A percentile compares a stretch with the other conserved stretches of the same genome.
These are phyloP conservation scores for Elanoides forficatus DNA, from an alignment of 2,113 vertebrate species.

Conservation along the genomic window DNA sequence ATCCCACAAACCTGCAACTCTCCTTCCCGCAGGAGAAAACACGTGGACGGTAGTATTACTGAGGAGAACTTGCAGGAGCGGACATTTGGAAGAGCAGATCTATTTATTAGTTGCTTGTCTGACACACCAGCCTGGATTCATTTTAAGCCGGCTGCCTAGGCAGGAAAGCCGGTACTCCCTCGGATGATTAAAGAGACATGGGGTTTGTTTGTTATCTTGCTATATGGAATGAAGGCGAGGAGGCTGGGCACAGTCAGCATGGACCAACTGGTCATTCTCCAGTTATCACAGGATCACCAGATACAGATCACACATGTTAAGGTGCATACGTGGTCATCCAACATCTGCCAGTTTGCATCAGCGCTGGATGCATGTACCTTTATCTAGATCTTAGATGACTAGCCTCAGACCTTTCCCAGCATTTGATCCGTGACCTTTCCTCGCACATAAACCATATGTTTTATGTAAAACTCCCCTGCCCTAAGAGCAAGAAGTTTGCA, in stretches of 20 bases:
- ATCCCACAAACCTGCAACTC: not conserved
- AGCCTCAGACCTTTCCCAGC: not conserved
- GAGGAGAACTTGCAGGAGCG: not conserved
- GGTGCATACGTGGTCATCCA: not conserved
- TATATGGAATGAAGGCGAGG: not conserved
- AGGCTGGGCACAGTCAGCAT: not conserved
- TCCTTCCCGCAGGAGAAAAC: not conserved
- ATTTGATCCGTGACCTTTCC: not conserved
- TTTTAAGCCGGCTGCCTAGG: not conserved
- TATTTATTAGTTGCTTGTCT: not conserved
- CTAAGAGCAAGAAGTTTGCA: not conserved
- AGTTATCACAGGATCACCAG: not conserved
- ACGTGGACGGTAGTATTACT: fast-evolving
- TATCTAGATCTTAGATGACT: not conserved
- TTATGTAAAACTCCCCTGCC: not conserved
- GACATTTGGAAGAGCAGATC: not conserved
- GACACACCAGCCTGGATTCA: not conserved
- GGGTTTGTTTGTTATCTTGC: not conserved
- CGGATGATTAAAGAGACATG: not conserved
- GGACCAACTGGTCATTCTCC: not conserved
- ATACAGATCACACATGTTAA: not conserved
- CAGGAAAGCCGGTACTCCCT: not conserved
- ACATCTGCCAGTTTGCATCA: not conserved
- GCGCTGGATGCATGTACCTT: fast-evolving
- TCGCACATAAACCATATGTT: not conserved